Evolutionary conservation across 2,797 vertebrate species (phyloP).

Genomic region (Epinephelus malabaricus): DNA sequence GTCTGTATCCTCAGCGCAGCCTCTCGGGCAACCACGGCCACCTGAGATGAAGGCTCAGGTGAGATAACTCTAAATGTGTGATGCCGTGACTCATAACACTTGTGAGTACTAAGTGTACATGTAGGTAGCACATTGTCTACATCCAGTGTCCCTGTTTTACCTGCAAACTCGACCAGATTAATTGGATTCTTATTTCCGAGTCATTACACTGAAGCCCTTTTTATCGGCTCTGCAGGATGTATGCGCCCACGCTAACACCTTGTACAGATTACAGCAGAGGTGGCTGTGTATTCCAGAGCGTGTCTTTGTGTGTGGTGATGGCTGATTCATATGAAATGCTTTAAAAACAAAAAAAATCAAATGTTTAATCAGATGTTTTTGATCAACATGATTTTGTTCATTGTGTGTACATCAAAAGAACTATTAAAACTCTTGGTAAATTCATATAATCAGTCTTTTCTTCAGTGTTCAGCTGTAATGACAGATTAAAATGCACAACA

Average conservation of each 20-base stretch:
- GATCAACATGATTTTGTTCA: slow-evolving; percentile 68
- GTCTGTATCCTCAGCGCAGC: slow-evolving; percentile 31
- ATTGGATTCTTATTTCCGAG: slow-evolving; percentile 43
- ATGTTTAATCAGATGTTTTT: slow-evolving; percentile 71
- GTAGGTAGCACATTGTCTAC: slow-evolving; percentile 27
- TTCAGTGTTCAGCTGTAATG: background rate
- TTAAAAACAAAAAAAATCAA: slow-evolving; percentile 45
- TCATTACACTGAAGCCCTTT: slow-evolving; percentile 59
- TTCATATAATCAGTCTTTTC: slow-evolving; percentile 26
- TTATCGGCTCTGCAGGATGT: slow-evolving; percentile 49
- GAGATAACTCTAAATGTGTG: slow-evolving; percentile 22
- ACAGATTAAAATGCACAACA: background rate
- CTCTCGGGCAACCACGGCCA: slow-evolving; percentile 36
- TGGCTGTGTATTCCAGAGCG: slow-evolving; percentile 50
- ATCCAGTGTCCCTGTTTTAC: slow-evolving; percentile 19
- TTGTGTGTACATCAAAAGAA: slow-evolving; percentile 73
- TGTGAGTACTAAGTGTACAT: slow-evolving; percentile 28
- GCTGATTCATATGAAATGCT: slow-evolving; percentile 69
- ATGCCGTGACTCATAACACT: slow-evolving; percentile 46
- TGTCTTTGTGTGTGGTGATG: slow-evolving; percentile 56
- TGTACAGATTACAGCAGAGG: slow-evolving; percentile 46
- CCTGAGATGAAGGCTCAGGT: slow-evolving; percentile 70
- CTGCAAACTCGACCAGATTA: slow-evolving; percentile 30
- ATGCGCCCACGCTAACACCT: slow-evolving; percentile 48
- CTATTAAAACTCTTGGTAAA: slow-evolving; percentile 79